These are phyloP conservation scores for Strigamia crassipes DNA, from an alignment of 2,888 invertebrate species.

Conservation along the genomic window DNA sequence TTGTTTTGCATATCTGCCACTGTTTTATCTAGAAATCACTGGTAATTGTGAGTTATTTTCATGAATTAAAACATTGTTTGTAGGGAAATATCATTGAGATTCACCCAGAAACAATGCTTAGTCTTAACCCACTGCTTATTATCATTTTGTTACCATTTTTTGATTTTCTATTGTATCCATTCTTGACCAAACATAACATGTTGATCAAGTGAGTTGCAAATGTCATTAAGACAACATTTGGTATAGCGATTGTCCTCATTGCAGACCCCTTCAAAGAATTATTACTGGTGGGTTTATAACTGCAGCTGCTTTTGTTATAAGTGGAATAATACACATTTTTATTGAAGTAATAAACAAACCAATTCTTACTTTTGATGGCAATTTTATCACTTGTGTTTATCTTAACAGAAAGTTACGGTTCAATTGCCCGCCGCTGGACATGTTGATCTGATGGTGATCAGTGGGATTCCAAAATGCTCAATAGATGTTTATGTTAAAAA, in stretches of 20 bases:
- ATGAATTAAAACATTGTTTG: neutral
- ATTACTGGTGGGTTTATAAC: conserved; percentile 85
- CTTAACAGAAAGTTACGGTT: neutral
- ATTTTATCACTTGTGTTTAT: too few relatives aligned
- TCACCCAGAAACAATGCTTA: conserved; percentile 95
- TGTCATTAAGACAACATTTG: neutral
- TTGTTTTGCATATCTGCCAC: too few relatives aligned
- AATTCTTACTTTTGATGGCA: too few relatives aligned
- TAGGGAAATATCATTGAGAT: conserved; percentile 49
- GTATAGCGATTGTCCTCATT: neutral
- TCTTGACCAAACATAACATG: conserved; percentile 69
- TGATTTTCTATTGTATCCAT: conserved; percentile 72
- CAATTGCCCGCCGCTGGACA: neutral
- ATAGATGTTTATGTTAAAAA: neutral
- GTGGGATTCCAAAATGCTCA: neutral
- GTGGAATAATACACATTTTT: conserved; percentile 74
- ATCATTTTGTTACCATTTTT: conserved; percentile 77
- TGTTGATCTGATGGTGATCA: neutral
- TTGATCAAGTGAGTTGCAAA: conserved; percentile 56
- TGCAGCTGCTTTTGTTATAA: conserved; percentile 81
- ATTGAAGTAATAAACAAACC: neutral
- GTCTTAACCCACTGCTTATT: conserved; percentile 66
- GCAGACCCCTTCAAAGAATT: conserved; percentile 83
- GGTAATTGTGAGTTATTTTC: neutral
- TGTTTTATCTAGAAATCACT: too few relatives aligned